Evolutionary conservation across 2,113 vertebrate genomes (phyloP).

Genomic region (Typhlomys cinereus): DNA sequence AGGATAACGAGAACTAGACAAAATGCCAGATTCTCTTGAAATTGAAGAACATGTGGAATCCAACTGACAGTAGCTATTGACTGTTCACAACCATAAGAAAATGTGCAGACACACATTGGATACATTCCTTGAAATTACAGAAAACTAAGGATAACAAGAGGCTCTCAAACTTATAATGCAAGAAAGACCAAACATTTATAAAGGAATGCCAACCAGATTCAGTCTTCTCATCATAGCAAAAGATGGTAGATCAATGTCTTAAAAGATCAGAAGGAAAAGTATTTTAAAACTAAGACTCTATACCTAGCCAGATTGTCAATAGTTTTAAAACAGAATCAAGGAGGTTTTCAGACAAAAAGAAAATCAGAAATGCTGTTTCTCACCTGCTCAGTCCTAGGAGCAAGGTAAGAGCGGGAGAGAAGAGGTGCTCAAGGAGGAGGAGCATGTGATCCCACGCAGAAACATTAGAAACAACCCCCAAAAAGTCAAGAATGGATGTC

Average conservation of each 20-base stretch:
- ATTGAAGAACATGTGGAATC: neutral
- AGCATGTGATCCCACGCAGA: neutral
- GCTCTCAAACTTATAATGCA: neutral
- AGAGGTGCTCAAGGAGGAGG: neutral
- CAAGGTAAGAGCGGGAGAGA: neutral
- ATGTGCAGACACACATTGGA: neutral
- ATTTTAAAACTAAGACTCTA: slow-evolving; percentile 17
- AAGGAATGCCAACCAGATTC: neutral
- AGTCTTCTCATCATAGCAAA: neutral
- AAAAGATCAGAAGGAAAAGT: slow-evolving; percentile 12
- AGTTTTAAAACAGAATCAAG: neutral
- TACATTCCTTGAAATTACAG: neutral
- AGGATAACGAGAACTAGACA: neutral
- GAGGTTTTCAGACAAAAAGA: neutral
- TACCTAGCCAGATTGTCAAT: neutral
- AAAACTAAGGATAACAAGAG: neutral
- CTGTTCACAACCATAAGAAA: slow-evolving; percentile 20
- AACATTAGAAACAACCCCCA: neutral
- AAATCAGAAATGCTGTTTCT: neutral
- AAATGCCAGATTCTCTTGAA: neutral
- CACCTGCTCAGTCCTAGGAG: neutral
- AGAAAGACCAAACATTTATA: neutral
- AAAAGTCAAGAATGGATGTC: neutral
- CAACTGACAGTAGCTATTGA: neutral
- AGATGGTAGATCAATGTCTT: neutral